Percentiles rank a stretch among this genome's conserved stretches.
phyloP scores from a whole-genome alignment of 2,113 vertebrate species.

The Myiopsitta monachus region DNA sequence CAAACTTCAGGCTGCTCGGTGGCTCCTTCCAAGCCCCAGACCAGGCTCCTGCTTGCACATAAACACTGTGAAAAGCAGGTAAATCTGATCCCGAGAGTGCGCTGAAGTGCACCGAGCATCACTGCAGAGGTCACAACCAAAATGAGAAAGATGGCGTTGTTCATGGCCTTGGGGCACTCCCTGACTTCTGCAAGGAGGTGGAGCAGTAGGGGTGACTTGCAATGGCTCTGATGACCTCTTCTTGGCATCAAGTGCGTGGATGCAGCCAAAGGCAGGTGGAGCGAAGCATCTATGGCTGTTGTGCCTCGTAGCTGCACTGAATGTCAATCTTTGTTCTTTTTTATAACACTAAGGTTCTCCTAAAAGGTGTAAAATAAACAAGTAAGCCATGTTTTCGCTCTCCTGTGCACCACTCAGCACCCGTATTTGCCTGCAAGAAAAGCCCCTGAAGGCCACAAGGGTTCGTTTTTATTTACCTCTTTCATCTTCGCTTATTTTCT shows the following conservation, averaged over 20 bases:
- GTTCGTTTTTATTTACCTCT: conserved; percentile 34
- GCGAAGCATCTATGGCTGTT: neutral
- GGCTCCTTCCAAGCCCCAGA: neutral
- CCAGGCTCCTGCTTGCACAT: fast-evolving
- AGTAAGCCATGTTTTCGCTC: neutral
- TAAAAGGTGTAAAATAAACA: conserved; percentile 3
- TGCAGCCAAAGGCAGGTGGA: neutral
- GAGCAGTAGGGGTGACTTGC: neutral
- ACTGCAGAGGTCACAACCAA: neutral
- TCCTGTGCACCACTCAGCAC: neutral
- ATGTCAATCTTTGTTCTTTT: neutral
- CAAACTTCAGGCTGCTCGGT: neutral
- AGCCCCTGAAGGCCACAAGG: conserved; percentile 7
- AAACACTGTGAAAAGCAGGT: fast-evolving
- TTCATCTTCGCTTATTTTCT: conserved; percentile 30
- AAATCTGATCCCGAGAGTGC: neutral
- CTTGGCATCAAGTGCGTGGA: neutral
- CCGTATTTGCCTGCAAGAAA: neutral
- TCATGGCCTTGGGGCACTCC: neutral
- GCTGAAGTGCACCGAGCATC: neutral
- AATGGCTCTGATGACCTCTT: neutral
- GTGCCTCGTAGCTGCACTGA: neutral
- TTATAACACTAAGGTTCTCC: neutral
- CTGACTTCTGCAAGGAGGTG: neutral
- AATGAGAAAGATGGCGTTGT: neutral